phyloP scores from a whole-genome alignment of 2,888 invertebrate species.

The Unio delphinus region DNA sequence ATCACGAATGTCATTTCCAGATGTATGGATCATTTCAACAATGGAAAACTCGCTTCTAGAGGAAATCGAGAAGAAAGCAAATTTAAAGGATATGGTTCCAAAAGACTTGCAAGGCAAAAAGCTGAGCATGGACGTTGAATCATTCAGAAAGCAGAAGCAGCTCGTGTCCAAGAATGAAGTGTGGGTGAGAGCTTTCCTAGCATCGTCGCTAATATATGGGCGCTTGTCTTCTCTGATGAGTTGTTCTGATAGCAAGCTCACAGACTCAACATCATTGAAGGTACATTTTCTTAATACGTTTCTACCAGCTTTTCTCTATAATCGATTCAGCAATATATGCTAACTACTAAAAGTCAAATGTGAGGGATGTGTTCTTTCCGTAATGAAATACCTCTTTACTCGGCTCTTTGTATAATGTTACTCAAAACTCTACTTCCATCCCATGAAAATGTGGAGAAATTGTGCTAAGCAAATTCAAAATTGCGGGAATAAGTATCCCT shows the following conservation, averaged over 20 bases:
- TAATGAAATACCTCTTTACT: too few species aligned
- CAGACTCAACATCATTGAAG: slow-evolving; percentile 9
- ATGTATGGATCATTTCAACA: slow-evolving; percentile 7
- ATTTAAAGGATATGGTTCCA: slow-evolving; percentile 1
- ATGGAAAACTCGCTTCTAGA: slow-evolving; percentile 1
- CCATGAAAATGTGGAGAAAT: too few species aligned
- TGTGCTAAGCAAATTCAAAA: too few species aligned
- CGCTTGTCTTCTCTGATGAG: neutral
- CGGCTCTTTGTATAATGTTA: too few species aligned
- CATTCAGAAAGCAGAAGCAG: slow-evolving; percentile 11
- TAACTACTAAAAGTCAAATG: too few species aligned
- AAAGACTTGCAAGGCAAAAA: slow-evolving; percentile 4
- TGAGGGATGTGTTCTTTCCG: too few species aligned
- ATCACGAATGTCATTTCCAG: slow-evolving; percentile 9
- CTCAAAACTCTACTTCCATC: too few species aligned
- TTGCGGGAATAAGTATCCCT: too few species aligned
- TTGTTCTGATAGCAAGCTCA: slow-evolving; percentile 4
- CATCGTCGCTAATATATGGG: slow-evolving; percentile 13
- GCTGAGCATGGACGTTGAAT: slow-evolving; percentile 12
- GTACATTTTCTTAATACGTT: neutral
- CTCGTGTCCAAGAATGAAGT: slow-evolving; percentile 2
- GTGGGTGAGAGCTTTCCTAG: slow-evolving; percentile 11
- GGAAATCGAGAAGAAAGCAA: neutral
- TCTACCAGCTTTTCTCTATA: too few species aligned
- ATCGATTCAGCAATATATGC: too few species aligned